A percentile compares a stretch with the other conserved stretches of the same genome.
Evolutionary conservation across 1,140 invertebrate species (phyloP).

Genomic region (Sitobion miscanthi): DNA sequence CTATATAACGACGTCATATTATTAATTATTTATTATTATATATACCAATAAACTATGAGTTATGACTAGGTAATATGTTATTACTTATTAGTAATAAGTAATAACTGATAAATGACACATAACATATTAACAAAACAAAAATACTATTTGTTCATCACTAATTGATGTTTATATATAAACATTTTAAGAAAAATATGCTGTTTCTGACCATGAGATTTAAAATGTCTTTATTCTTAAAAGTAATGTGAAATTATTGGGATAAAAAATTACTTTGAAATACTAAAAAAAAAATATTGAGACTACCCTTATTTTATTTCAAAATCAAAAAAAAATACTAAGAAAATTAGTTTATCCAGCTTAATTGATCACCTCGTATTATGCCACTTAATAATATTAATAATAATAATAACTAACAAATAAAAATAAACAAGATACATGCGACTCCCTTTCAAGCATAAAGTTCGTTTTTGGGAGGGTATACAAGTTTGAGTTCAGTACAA

Average conservation of each 20-base stretch:
- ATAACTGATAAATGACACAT: not conserved
- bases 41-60: not conserved
- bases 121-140: not conserved
- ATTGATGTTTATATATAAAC: not conserved
- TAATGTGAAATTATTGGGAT: not conserved
- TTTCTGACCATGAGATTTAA: not conserved
- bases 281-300: not conserved
- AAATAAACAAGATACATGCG: not conserved
- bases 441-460: not conserved
- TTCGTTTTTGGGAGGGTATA: not conserved
- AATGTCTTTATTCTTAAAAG: not conserved
- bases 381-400: not conserved
- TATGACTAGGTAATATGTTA: not conserved
- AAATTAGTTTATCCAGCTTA: not conserved
- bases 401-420: too few species aligned
- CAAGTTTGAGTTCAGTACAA: not conserved
- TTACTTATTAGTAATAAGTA: not conserved
- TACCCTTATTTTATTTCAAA: not conserved
- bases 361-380: not conserved
- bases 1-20: not conserved
- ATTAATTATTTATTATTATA: not conserved
- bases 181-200: not conserved
- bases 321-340: not conserved
- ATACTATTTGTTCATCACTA: not conserved
- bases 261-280: not conserved